Conservation (phyloP, 2,888 invertebrate genomes). For the Graphium colonna region DNA sequence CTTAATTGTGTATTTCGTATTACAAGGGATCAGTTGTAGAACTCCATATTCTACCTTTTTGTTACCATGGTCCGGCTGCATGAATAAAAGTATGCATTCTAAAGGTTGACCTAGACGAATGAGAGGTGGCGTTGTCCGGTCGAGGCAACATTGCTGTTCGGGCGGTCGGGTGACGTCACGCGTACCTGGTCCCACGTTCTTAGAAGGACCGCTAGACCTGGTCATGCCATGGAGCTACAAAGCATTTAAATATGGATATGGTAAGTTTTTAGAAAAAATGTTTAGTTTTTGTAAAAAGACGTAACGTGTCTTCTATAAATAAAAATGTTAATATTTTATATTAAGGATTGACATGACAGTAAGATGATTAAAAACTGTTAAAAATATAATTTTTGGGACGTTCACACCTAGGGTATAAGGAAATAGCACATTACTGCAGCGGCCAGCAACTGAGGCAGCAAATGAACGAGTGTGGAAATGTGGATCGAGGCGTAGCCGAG, state of each 20-base stretch:
- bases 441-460: too few relatives aligned
- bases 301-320: conserved; percentile 4
- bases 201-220: conserved; percentile 26
- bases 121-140: conserved; percentile 15
- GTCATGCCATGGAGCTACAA: not conserved
- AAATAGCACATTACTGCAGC: too few relatives aligned
- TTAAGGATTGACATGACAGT: too few relatives aligned
- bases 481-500: too few relatives aligned
- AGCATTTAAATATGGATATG: conserved; percentile 4
- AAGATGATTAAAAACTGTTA: too few relatives aligned
- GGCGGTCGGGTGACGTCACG: conserved; percentile 29
- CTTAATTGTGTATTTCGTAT: too few relatives aligned
- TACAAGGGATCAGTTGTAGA: too few relatives aligned
- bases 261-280: not conserved
- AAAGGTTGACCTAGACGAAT: not conserved
- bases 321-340: too few relatives aligned
- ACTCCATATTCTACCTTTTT: too few relatives aligned
- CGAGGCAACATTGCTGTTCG: conserved; percentile 21
- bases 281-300: not conserved
- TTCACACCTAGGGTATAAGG: too few relatives aligned
- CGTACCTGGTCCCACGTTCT: conserved; percentile 31
- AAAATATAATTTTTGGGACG: too few relatives aligned
- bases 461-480: too few relatives aligned
- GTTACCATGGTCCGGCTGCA: not conserved
- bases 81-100: not conserved